These are phyloP conservation scores for Pyrgus malvae DNA, from an alignment of 2,888 invertebrate species.

Conservation along the genomic window DNA sequence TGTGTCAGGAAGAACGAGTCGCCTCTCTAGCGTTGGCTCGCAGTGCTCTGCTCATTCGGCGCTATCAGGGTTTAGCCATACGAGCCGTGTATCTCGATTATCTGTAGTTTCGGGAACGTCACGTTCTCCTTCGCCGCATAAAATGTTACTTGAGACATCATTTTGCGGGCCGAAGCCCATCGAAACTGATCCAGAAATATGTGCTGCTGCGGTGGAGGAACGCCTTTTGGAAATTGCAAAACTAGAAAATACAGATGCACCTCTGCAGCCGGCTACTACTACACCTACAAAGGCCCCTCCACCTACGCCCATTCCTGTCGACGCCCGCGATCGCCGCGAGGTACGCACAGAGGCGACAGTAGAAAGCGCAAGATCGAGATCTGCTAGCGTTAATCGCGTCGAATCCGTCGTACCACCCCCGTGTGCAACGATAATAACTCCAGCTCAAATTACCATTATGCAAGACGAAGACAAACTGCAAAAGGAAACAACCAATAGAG, in stretches of 20 bases:
- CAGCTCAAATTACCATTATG: conserved; percentile 32
- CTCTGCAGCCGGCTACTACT: conserved; percentile 24
- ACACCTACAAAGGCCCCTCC: conserved; percentile 27
- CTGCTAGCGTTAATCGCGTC: conserved; percentile 35
- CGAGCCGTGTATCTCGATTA: conserved; percentile 61
- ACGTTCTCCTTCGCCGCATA: conserved; percentile 94
- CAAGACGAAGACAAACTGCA: conserved; percentile 53
- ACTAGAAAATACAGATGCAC: conserved; percentile 29
- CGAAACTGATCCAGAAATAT: conserved; percentile 74
- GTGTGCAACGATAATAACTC: conserved; percentile 24
- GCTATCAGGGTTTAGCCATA: conserved; percentile 57
- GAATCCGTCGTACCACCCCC: conserved; percentile 35
- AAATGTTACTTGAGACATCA: conserved; percentile 93
- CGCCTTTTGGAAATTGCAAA: conserved; percentile 69
- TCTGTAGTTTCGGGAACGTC: conserved; percentile 67
- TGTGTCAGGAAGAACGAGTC: conserved; percentile 90
- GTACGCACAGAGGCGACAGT: conserved; percentile 65
- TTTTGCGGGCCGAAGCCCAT: conserved; percentile 93
- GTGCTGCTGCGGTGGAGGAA: conserved; percentile 72
- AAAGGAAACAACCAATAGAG: conserved; percentile 58
- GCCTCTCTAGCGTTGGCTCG: conserved; percentile 91
- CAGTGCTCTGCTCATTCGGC: conserved; percentile 85
- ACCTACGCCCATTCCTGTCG: conserved; percentile 37
- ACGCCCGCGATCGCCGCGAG: conserved; percentile 60
- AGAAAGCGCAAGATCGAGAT: conserved; percentile 43